A percentile compares a stretch with the other conserved stretches of the same genome.
These are phyloP conservation scores for Oreonectes daqikongensis DNA, from an alignment of 2,797 vertebrate genomes.

Conservation along the genomic window DNA sequence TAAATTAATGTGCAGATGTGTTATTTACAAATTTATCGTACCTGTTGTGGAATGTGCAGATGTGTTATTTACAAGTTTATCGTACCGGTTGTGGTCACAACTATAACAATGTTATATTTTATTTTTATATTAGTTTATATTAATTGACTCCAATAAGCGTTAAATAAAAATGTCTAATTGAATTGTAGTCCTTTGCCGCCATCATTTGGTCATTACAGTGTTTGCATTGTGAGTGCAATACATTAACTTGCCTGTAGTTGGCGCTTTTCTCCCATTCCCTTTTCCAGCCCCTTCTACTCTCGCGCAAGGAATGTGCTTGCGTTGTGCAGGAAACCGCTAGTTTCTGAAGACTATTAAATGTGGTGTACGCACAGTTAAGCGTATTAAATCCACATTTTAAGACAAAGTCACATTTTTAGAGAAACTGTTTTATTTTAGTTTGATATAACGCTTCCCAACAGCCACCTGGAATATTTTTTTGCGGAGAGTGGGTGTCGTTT, in stretches of 20 bases:
- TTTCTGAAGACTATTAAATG: slow-evolving; percentile 35
- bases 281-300: slow-evolving; percentile 30
- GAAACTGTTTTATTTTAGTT: neutral
- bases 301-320: slow-evolving; percentile 47
- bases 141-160: neutral
- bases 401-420: neutral
- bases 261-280: neutral
- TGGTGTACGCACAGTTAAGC: neutral
- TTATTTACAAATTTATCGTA: no score
- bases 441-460: neutral
- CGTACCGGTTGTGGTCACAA: no score
- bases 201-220: slow-evolving; percentile 9
- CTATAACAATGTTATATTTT: no score
- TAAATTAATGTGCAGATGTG: no score
- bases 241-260: neutral
- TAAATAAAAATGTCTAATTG: neutral
- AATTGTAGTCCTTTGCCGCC: neutral
- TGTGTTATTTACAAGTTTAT: no score
- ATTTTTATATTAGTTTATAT: no score
- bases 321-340: slow-evolving; percentile 57
- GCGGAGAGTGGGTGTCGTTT: slow-evolving; percentile 31
- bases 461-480: slow-evolving; percentile 6
- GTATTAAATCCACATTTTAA: neutral
- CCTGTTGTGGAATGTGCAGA: no score
- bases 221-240: neutral